Percentiles rank a stretch among this genome's conserved stretches.
Conservation (phyloP, 2,113 vertebrate genomes). For the Piliocolobus tephrosceles region DNA sequence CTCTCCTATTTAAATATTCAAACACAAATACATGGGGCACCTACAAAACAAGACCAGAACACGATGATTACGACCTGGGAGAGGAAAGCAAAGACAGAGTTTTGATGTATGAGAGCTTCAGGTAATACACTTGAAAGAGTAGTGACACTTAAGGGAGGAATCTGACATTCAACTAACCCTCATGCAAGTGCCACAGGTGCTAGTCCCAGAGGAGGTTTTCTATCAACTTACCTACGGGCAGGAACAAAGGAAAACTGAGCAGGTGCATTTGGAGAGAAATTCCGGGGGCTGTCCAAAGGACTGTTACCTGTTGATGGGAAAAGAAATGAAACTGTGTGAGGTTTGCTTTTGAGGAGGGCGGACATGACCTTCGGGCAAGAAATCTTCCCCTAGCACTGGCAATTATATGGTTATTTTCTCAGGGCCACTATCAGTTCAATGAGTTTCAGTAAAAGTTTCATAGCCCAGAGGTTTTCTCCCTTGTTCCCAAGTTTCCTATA, state of each 20-base stretch:
- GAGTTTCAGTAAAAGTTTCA: neutral
- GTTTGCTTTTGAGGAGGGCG: neutral
- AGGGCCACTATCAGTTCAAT: neutral
- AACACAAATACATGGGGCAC: neutral
- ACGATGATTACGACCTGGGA: neutral
- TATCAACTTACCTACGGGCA: constrained; percentile 92
- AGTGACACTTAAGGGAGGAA: neutral
- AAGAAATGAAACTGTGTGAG: constrained; percentile 28
- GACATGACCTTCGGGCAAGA: neutral
- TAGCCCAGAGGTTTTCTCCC: neutral
- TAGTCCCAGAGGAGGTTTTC: constrained; percentile 16
- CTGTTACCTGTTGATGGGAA: constrained; percentile 90
- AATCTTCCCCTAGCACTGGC: neutral
- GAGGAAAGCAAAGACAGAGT: neutral
- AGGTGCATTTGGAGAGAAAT: constrained; percentile 98
- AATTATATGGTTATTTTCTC: constrained; percentile 24
- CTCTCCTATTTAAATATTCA: neutral
- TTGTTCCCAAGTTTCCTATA: neutral
- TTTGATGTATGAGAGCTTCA: neutral
- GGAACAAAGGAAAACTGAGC: constrained; percentile 98
- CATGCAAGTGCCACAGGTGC: neutral
- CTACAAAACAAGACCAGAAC: constrained; percentile 31
- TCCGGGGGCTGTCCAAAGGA: constrained; percentile 96
- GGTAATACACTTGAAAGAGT: neutral
- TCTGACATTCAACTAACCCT: neutral